Evolutionary conservation across 35 echinoderm and acorn worm genomes (phyloP).

Genomic region (Apostichopus japonicus): DNA sequence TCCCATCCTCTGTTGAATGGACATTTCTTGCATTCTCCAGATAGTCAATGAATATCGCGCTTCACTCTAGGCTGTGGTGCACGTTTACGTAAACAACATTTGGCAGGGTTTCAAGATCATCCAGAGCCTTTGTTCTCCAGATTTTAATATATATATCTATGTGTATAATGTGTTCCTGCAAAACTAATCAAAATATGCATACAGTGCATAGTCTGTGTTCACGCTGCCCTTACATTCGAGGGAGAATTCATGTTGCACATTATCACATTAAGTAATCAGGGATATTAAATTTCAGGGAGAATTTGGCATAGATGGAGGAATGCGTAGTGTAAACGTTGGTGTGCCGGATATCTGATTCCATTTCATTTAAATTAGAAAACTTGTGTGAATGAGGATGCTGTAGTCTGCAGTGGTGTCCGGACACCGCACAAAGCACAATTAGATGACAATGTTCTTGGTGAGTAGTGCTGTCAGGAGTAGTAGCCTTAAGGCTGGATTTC

Average conservation of each 20-base stretch:
- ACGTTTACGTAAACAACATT: neutral
- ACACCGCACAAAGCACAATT: neutral
- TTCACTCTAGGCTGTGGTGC: neutral
- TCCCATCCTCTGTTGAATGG: constrained; percentile 9
- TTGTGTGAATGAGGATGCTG: neutral
- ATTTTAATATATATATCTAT: constrained; percentile 16
- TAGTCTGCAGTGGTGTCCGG: neutral
- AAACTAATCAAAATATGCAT: constrained; percentile 10
- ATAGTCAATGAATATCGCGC: constrained; percentile 17
- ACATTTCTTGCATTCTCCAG: constrained; percentile 21
- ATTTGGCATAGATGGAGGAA: neutral
- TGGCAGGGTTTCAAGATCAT: constrained; percentile 40
- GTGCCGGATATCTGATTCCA: neutral
- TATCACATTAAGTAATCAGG: neutral
- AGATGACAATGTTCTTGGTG: neutral
- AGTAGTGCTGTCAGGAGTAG: neutral
- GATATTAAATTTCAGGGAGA: neutral
- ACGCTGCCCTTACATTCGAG: neutral
- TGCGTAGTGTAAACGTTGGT: neutral
- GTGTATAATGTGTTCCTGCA: neutral
- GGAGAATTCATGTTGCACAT: constrained; percentile 26
- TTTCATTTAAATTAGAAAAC: neutral
- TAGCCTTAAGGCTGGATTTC: neutral
- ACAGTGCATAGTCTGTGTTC: neutral
- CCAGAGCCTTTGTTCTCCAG: constrained; percentile 23